Base-by-base conservation (phyloP, 2,888 invertebrate species). In the Phengaris arion region DNA sequence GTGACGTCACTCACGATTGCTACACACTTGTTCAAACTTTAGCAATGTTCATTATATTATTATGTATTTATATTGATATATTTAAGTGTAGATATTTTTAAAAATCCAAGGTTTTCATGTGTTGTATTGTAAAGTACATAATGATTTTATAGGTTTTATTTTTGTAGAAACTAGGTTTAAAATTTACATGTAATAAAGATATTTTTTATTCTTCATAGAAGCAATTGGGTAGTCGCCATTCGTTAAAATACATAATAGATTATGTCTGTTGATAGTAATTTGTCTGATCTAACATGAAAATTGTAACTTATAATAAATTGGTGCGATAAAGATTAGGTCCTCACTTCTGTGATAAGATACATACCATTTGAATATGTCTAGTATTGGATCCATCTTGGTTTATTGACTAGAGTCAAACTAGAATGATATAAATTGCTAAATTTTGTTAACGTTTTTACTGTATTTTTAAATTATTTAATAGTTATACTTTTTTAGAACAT, bases 401-500 rank as follows among this genome's bases (percentile, higher is more conserved):
- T 9, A 59, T 22, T 5, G 22, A 22, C 22, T 59, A 59, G 59
- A 15, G n/a, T 57, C 22, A 22, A 9, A 35, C 35, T 35, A 35
- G 35, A 35, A 1, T 35, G 2, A 35, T 35, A 1, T 2, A 35
- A 35, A 35, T 35, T 35, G 35, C 35, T 12, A 35, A 35, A 64
- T 35, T 64, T 52, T 8, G 8, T 8, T 48, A 48, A 7, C 48
- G 15, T 15, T 57, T 15, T 57, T 57, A 55, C 8, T 15, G 22
- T 57, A 15, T 59, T 22, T 59, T 22, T 22, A 22, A 3, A 48
- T 6, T 15, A 46, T 48, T 69, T 69, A 2, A 70, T 70, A 70
- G 51, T 70, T 48, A 22, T 51, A 55, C 52, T 75, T 76, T 35
- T 54, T 74, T 59, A n/a, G 78, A 45, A 10, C 77, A 76, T n/a